Evolutionary conservation across 2,888 invertebrate genomes (phyloP), one percentile per base, ranked within the genome.

Genomic region (Drosophila infuscata): DNA sequence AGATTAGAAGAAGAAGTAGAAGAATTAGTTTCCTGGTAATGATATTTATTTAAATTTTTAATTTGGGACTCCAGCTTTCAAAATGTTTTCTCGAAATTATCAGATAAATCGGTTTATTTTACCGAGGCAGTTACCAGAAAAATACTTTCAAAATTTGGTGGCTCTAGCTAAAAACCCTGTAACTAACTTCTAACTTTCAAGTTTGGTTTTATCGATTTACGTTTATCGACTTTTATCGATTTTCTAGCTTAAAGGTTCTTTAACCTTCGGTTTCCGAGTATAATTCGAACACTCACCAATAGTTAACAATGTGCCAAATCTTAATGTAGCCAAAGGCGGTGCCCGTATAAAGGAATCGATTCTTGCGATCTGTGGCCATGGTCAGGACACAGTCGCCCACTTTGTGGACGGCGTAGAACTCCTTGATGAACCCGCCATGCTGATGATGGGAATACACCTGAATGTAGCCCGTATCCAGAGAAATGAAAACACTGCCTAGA

Each of bases 361-460:
- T 96, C 51, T 95, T 92, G 3, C 93, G 91, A 93, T 97, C 97
- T 0, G 96, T 96, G 41, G 95, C 94, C 94, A 98, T 95, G 29
- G 96, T 94, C 20, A 95, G 93, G 15, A 93, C 87, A 69, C 91
- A 92, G 90, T 95, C 95, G 4, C 95, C 95, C 5, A 94, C 93
- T 35, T 94, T 94, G 92, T 97, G 97, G 48, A 96, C 94, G 5
- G 95, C 96, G 49, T 94, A 94, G 92, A 97, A 97, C 33, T 96
- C 94, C 38, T 94, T 95, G 66, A 96, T 93, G 92, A 95, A 95
- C 9, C 96, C 96, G 15, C 96, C 96, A 15, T 94, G 94, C 46
- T 95, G 94, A 92, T 97, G 96, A 92, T 97, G 96, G 25, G 97
- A 97, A 96, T 97, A 98, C 30, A 96, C 94, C 93, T 97, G 96